Percentiles rank a stretch among this genome's conserved stretches.
Conservation (phyloP, 1,140 invertebrate genomes). For the Trypoxylus dichotomus region DNA sequence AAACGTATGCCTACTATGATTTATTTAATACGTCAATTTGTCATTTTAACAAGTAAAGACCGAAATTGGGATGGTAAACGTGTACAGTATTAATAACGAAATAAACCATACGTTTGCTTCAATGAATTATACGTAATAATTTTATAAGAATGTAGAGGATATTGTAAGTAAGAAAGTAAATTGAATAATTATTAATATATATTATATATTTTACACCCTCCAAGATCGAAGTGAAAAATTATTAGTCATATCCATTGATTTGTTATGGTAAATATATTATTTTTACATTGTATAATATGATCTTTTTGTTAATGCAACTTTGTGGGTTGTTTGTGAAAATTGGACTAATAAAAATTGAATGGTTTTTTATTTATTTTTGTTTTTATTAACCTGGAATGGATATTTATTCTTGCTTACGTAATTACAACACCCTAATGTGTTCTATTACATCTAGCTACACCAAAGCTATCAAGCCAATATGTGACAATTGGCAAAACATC, state of each 20-base stretch:
- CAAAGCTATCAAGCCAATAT: no score
- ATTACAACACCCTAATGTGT: no score
- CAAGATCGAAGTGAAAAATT: background rate
- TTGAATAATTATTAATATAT: constrained; percentile 14
- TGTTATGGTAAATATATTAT: constrained; percentile 12
- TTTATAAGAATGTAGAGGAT: constrained; percentile 1
- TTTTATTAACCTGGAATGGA: background rate
- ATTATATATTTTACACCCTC: background rate
- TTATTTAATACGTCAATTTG: background rate
- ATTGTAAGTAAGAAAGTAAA: constrained; percentile 6
- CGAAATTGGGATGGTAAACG: background rate
- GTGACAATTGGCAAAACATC: no score
- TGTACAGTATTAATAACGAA: constrained; percentile 3
- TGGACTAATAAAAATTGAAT: constrained; percentile 17
- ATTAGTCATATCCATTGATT: constrained; percentile 9
- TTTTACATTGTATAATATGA: constrained; percentile 21
- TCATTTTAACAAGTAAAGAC: background rate
- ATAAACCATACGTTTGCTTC: background rate
- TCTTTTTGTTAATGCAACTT: constrained; percentile 16
- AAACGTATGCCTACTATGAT: background rate
- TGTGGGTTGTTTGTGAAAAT: background rate
- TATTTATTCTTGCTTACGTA: no score
- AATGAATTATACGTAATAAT: constrained; percentile 15
- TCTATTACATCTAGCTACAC: no score
- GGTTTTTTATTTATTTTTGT: background rate